phyloP scores from a whole-genome alignment of 2,888 invertebrate species.

The Sesia bembeciformis region DNA sequence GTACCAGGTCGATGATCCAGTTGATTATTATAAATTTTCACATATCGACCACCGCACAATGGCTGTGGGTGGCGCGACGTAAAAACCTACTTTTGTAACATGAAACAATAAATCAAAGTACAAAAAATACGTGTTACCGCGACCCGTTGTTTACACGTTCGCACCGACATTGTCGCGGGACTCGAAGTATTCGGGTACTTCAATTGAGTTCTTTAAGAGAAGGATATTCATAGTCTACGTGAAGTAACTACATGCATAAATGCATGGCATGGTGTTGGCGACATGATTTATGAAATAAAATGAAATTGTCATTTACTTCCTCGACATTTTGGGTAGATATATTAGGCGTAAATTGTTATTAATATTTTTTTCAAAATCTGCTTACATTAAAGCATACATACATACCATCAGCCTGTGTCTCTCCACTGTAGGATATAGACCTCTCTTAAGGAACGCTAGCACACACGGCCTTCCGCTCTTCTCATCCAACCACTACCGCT shows the following conservation, averaged over 20 bases:
- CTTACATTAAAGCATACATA: too few relatives aligned
- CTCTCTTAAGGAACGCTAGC: too few relatives aligned
- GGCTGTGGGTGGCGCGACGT: conserved; percentile 59
- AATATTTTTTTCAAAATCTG: too few relatives aligned
- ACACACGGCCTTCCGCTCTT: too few relatives aligned
- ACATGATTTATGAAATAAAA: neutral
- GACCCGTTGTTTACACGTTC: conserved; percentile 60
- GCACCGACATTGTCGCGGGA: conserved; percentile 54
- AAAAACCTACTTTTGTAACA: conserved; percentile 63
- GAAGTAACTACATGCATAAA: neutral
- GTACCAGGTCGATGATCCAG: too few relatives aligned
- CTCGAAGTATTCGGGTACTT: conserved; percentile 34
- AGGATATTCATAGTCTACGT: conserved; percentile 14
- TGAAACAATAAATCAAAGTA: conserved; percentile 68
- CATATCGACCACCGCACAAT: conserved; percentile 29
- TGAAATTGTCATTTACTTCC: too few relatives aligned
- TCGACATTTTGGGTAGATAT: too few relatives aligned
- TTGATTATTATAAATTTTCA: conserved; percentile 27
- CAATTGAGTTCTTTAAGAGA: conserved; percentile 38
- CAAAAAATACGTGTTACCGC: conserved; percentile 67
- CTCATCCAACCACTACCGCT: too few relatives aligned
- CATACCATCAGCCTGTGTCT: too few relatives aligned
- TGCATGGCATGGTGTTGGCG: neutral
- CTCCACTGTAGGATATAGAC: too few relatives aligned
- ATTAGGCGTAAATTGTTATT: too few relatives aligned